Base-by-base conservation (phyloP, 2,113 vertebrate species). In the Pimephales promelas region DNA sequence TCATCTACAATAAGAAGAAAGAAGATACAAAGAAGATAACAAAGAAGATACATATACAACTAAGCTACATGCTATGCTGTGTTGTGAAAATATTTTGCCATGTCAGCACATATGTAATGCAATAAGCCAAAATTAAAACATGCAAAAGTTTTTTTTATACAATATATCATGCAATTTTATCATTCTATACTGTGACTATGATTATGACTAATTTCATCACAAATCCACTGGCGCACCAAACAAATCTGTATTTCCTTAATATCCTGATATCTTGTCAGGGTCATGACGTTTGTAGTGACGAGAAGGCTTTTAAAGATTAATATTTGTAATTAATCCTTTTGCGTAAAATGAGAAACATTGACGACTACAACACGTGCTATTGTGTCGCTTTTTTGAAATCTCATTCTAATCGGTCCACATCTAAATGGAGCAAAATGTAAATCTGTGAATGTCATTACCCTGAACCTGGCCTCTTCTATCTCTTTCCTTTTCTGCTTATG, bases 361-460 rank as follows among this genome's bases (percentile, higher is more conserved):
- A 56, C 9, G 14, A 56, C 73, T 56, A n/a, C 31, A 59, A 59
- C 5, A 59, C 40, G 20, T n/a, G 52, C 40, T 18, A 4, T 11
- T 14, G 20, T 34, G 22, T 40, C 40, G 54, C 54, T 28, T 77
- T 77, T 24, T 77, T 22, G 5, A 40, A 77, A 59, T 77, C 75
- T 75, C 47, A 75, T 56, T 54, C 74, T 78, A 78, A 61, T 61
- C 14, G n/a, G 9, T 1, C 24, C n/a, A 3, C 57, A 62, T 45
- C 36, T 78, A 78, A 78, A 78, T 78, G 36, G 54, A 62, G 56
- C 40, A 10, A 78, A 62, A 61, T 61, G 56, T 62, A 78, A 61
- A 61, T 78, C 56, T 1, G 76, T 61, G 56, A 78, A 78, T 78
- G 40, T 61, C 76, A 78, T 78, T 78, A 61, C 56, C 76, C 76